phyloP scores from a whole-genome alignment of 2,797 vertebrate species.

The Pangasius larnaudii region DNA sequence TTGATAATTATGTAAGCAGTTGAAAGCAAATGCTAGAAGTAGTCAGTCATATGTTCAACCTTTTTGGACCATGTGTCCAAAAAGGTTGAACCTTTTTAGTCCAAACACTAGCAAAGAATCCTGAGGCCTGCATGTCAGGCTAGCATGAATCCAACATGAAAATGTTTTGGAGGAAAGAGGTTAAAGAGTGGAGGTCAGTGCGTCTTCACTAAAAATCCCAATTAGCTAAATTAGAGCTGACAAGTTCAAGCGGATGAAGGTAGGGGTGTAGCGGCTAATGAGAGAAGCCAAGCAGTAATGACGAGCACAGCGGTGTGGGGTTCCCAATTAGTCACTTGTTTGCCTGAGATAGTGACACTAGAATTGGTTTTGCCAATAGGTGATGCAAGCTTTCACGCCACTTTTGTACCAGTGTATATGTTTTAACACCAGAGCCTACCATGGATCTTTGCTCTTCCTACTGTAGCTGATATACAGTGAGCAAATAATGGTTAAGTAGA shows the following conservation, averaged over 20 bases:
- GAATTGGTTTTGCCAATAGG: slow-evolving; percentile 63
- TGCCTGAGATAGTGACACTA: slow-evolving; percentile 36
- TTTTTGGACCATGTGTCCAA: neutral
- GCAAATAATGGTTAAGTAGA: neutral
- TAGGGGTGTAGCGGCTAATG: slow-evolving; percentile 66
- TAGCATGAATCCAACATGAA: slow-evolving; percentile 55
- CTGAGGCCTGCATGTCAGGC: slow-evolving; percentile 62
- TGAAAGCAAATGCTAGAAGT: neutral
- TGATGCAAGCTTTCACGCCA: slow-evolving; percentile 53
- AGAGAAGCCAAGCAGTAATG: slow-evolving; percentile 62
- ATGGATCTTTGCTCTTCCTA: neutral
- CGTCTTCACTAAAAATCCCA: slow-evolving; percentile 76
- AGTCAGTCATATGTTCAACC: neutral
- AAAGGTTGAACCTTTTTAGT: no score
- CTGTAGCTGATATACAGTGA: neutral
- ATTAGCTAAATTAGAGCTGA: slow-evolving; percentile 80
- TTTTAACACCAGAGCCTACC: neutral
- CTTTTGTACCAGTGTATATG: slow-evolving; percentile 7
- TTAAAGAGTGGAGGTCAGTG: slow-evolving; percentile 69
- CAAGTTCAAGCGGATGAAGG: slow-evolving; percentile 74
- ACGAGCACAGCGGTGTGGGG: slow-evolving; percentile 55
- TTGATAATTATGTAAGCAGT: neutral
- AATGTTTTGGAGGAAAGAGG: slow-evolving; percentile 46
- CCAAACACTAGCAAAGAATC: neutral
- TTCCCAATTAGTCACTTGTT: slow-evolving; percentile 74